phyloP scores from a whole-genome alignment of 1,140 invertebrate genomes.

The Apis laboriosa region DNA sequence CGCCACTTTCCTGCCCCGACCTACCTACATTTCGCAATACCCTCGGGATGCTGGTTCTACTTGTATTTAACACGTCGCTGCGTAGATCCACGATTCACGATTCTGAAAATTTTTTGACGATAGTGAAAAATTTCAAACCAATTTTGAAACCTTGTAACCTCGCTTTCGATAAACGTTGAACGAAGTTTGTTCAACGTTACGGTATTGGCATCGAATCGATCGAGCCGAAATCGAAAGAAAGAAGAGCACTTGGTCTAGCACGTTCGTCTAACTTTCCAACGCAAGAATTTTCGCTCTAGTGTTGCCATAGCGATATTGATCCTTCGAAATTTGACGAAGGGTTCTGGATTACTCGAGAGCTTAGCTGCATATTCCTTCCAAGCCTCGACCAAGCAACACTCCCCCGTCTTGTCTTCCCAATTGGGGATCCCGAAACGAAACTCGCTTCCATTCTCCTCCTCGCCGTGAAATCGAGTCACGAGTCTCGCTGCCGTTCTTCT shows the following conservation, averaged over 20 bases:
- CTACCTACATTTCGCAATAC: conserved; percentile 58
- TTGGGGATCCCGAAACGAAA: background rate
- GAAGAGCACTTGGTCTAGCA: no score
- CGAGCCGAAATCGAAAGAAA: no score
- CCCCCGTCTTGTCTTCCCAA: background rate
- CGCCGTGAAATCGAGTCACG: conserved; percentile 34
- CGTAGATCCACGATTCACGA: no score
- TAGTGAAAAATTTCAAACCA: no score
- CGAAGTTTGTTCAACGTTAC: no score
- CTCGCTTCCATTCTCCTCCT: conserved; percentile 7
- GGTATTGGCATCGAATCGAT: no score
- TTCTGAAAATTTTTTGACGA: no score
- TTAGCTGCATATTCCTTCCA: background rate
- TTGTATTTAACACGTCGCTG: background rate
- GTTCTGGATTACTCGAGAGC: background rate
- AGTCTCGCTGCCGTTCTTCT: background rate
- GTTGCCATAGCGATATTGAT: conserved; percentile 16
- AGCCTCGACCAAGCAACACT: no score
- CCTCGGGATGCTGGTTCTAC: conserved; percentile 52
- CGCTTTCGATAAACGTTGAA: no score
- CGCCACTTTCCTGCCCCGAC: conserved; percentile 65
- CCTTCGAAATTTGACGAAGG: background rate
- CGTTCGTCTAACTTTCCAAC: no score
- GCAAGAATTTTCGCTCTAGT: background rate
- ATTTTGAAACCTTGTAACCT: no score